Evolutionary conservation across 2,113 vertebrate species (phyloP), one percentile per base, ranked within the genome.

Genomic region (Grantiella picta): DNA sequence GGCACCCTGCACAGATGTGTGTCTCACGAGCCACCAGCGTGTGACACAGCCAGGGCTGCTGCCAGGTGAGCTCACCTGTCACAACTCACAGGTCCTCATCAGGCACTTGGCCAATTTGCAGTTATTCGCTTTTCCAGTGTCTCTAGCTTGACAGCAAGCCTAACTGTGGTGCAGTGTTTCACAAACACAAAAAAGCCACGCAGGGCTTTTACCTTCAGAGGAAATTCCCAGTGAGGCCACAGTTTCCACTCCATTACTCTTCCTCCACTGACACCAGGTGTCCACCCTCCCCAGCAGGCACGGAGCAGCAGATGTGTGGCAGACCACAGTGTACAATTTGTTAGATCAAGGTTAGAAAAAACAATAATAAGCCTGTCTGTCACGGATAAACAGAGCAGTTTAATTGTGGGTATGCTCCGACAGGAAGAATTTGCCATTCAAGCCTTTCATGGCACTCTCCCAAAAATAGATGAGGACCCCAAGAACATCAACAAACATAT

Each of bases 321-420:
- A 88, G 42, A 88, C 27, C 64, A 88, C 42, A 29, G 5, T 28
- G 72, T 54, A 49, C 59, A n/a, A 7, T 59, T 88, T 70, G 79
- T 78, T 86, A 81, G 92, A 78, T 68, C 83, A 76, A 89, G 89
- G 65, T 84, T 84, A 90, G 61, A 35, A 82, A 82, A 85, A 73
- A 20, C 45, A 90, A 13, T 44, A 70, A 89, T 82, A 72, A 95
- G 56, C 66, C 71, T 69, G 85, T 65, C 70, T 87, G 68, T 63
- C 35, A 35, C 1, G 21, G 83, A 50, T 54, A 80, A 94, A 85
- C 63, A 90, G 82, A 63, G 3, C 0, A 0, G 11, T 71, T 82
- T 84, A 92, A 90, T 89, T 65, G 42, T 1, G 13, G 50, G 45
- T 66, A 13, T 85, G 82, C 52, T 87, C 31, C 80, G 60, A 72